These are phyloP conservation scores for Lasioglossum villosulum DNA, from an alignment of 2,888 invertebrate genomes.

Conservation along the genomic window DNA sequence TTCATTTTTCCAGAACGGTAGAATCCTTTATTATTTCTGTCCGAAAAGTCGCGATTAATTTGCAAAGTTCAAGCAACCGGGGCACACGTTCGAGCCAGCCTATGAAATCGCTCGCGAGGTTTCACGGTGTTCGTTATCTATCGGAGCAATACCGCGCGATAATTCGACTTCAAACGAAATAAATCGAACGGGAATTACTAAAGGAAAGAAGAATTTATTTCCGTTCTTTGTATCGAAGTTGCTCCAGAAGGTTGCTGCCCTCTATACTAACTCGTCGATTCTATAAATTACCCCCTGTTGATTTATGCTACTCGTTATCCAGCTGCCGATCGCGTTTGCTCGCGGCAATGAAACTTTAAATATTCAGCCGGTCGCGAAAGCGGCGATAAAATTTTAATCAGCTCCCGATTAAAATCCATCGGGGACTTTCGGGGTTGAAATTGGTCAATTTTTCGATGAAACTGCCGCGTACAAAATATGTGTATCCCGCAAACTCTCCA, in stretches of 20 bases:
- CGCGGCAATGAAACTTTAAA: conserved; percentile 66
- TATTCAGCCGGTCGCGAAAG: conserved; percentile 63
- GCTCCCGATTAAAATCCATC: conserved; percentile 58
- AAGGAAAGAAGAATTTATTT: conserved; percentile 30
- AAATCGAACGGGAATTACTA: background rate
- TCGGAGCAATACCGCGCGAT: background rate
- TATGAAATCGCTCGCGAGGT: background rate
- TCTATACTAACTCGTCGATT: background rate
- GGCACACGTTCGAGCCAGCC: background rate
- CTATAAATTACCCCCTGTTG: conserved; percentile 54
- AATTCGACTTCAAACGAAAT: background rate
- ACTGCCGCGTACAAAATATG: background rate
- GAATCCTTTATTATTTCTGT: background rate
- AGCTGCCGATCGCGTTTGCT: conserved; percentile 19
- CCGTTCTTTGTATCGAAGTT: conserved; percentile 36
- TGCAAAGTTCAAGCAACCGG: background rate
- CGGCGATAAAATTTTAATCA: conserved; percentile 70
- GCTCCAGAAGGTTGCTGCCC: background rate
- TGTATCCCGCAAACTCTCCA: background rate
- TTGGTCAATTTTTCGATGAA: conserved; percentile 12
- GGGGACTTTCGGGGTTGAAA: conserved; percentile 31
- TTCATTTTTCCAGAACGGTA: background rate
- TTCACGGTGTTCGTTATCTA: background rate
- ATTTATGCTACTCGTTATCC: conserved; percentile 43
- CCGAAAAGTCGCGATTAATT: background rate